A percentile compares a stretch with the other conserved stretches of the same genome.
phyloP scores from a whole-genome alignment of 2,113 vertebrate genomes.

The Elanus axillaris region DNA sequence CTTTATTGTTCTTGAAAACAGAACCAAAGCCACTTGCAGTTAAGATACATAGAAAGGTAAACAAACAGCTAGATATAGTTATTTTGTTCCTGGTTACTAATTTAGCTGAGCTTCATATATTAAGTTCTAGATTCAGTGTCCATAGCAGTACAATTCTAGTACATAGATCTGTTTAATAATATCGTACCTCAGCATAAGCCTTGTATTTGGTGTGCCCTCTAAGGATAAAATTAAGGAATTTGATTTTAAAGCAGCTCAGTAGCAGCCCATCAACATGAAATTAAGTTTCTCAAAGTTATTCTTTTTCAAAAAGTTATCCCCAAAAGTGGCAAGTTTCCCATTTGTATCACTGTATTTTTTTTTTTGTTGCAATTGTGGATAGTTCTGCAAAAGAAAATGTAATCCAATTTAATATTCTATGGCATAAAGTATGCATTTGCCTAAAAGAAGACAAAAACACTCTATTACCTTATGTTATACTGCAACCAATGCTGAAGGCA shows the following conservation, averaged over 20 bases:
- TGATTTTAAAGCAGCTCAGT: not conserved
- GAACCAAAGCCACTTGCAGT: not conserved
- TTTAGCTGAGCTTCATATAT: not conserved
- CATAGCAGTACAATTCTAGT: not conserved
- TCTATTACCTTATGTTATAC: not conserved
- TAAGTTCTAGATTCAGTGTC: not conserved
- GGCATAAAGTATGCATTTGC: not conserved
- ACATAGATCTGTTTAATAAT: not conserved
- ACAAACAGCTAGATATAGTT: not conserved
- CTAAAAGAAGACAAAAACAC: not conserved
- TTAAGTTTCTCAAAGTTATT: not conserved
- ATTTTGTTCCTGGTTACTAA: not conserved
- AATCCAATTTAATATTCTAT: not conserved
- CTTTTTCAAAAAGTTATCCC: not conserved
- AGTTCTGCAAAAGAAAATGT: constrained; percentile 16
- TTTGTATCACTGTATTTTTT: not conserved
- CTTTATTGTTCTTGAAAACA: not conserved
- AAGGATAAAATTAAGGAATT: not conserved
- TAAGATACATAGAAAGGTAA: not conserved
- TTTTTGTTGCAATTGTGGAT: not conserved
- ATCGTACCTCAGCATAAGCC: not conserved
- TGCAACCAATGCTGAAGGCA: not conserved
- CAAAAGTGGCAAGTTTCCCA: not conserved
- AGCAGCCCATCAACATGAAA: not conserved
- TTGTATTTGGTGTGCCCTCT: not conserved